These are phyloP conservation scores for Oncopodura yosiiana DNA, from an alignment of 1,140 invertebrate genomes.

Conservation along the genomic window DNA sequence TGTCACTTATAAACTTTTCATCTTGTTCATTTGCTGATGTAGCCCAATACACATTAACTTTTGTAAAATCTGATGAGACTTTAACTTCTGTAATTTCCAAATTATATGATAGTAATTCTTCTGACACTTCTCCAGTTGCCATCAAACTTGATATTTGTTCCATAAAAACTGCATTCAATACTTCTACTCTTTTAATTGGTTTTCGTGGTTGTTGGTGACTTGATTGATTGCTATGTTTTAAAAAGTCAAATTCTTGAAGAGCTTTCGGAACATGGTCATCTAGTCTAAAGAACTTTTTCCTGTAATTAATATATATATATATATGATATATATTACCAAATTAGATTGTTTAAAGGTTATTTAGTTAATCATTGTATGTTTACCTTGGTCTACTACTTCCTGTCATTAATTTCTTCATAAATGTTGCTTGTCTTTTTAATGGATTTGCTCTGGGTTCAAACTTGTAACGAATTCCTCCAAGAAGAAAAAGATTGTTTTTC, in stretches of 20 bases:
- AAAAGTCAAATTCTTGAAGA: slow-evolving; percentile 20
- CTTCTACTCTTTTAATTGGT: slow-evolving; percentile 43
- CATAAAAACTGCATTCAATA: slow-evolving; percentile 71
- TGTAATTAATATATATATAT: slow-evolving; percentile 4
- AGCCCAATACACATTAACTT: slow-evolving; percentile 58
- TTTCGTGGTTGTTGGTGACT: background rate
- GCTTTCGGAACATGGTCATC: slow-evolving; percentile 12
- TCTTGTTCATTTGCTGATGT: slow-evolving; percentile 44
- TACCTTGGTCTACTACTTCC: slow-evolving; percentile 23
- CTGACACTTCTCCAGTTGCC: slow-evolving; percentile 53
- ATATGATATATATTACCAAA: background rate
- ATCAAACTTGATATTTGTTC: slow-evolving; percentile 61
- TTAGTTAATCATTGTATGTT: background rate
- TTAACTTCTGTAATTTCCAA: slow-evolving; percentile 58
- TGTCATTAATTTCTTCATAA: slow-evolving; percentile 31
- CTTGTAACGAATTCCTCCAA: background rate
- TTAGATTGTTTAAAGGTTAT: background rate
- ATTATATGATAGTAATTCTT: slow-evolving; percentile 49
- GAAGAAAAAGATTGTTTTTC: background rate
- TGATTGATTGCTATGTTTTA: background rate
- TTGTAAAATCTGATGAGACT: slow-evolving; percentile 52
- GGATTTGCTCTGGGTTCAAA: background rate
- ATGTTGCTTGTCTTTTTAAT: slow-evolving; percentile 6
- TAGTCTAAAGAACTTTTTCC: slow-evolving; percentile 25
- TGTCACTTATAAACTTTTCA: slow-evolving; percentile 41